Evolutionary conservation across 2,113 vertebrate species (phyloP).

Genomic region (Ceyx margarethae): DNA sequence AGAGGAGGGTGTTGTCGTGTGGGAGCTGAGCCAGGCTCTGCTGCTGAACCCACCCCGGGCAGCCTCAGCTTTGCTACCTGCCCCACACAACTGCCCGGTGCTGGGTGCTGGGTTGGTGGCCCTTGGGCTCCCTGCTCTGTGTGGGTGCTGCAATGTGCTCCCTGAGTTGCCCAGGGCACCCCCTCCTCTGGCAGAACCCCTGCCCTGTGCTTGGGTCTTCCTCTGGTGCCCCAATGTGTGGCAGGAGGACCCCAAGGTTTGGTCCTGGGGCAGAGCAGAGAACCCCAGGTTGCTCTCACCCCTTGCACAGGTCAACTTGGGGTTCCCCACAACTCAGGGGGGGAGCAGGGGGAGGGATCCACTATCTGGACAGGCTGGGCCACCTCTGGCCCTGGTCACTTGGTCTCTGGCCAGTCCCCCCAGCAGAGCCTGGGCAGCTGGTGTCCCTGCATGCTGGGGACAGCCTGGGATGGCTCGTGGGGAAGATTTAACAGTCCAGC

Average conservation of each 20-base stretch:
- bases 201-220: rapidly evolving
- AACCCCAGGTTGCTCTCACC: background rate
- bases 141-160: rapidly evolving
- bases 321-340: rapidly evolving
- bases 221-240: background rate
- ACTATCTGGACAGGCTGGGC: background rate
- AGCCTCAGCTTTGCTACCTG: background rate
- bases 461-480: background rate
- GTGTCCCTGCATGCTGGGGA: background rate
- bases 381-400: rapidly evolving
- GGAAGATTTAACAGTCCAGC: background rate
- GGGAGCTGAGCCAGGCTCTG: background rate
- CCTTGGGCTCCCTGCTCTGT: background rate
- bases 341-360: background rate
- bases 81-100: rapidly evolving
- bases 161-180: background rate
- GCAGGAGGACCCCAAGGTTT: background rate
- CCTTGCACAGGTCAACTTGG: background rate
- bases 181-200: background rate
- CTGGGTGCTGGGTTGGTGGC: rapidly evolving
- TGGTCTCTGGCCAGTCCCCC: background rate
- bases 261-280: background rate
- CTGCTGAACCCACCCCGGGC: background rate
- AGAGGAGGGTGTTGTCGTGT: rapidly evolving
- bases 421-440: background rate